A percentile compares a stretch with the other conserved stretches of the same genome.
Conservation (phyloP, 2,113 vertebrate species). For the Synodontis membranacea region DNA sequence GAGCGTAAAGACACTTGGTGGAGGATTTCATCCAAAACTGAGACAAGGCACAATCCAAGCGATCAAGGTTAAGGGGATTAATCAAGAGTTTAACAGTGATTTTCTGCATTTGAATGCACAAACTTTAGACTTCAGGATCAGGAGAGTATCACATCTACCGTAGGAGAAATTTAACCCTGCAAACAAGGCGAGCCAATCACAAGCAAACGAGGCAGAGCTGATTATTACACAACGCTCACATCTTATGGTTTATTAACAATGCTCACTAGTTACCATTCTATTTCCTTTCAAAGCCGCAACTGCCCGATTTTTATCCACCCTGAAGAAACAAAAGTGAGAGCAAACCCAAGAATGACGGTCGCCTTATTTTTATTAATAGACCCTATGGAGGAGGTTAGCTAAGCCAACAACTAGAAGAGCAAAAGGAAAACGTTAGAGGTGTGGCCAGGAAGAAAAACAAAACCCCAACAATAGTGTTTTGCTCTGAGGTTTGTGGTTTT, state of each 20-base stretch:
- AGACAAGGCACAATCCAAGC: neutral
- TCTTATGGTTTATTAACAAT: neutral
- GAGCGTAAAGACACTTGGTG: neutral
- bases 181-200: neutral
- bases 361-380: neutral
- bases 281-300: neutral
- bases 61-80: neutral
- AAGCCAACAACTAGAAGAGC: neutral
- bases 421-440: neutral
- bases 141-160: neutral
- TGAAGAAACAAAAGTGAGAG: neutral
- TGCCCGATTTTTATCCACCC: neutral
- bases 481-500: neutral
- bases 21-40: neutral
- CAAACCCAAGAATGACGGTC: neutral
- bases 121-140: too few relatives aligned
- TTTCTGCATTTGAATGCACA: neutral
- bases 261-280: neutral
- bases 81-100: neutral
- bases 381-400: neutral
- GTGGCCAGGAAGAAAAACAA: neutral
- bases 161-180: neutral
- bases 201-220: neutral
- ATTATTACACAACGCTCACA: neutral
- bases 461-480: neutral